Base-by-base conservation (phyloP, 1,140 invertebrate species). In the Drosophila ananassae region DNA sequence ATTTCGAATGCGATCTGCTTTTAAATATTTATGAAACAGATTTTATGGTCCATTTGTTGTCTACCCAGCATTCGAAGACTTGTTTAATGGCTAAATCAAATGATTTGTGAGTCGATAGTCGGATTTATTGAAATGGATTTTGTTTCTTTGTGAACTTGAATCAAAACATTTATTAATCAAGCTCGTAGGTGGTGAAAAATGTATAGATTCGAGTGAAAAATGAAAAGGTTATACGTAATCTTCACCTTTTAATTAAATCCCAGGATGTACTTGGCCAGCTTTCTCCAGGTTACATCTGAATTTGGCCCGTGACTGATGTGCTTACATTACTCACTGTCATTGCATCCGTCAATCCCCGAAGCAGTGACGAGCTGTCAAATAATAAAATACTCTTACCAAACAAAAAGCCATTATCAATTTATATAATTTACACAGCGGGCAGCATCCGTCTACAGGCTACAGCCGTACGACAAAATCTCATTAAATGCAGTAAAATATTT, bases 21-120 rank as follows among this genome's bases (percentile, higher is more conserved):
- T 63, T 82, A 78, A 81, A 82, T 78, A 83, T 82, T 78, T 83
- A 82, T 83, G 63, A 83, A 82, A 74, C 59, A 71, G 56, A 74
- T 74, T 77, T 83, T 83, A 78, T 82, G 76, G 50, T 44, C 52
- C 13, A 51, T 67, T 48, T 57, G 55, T 67, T 50, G 52, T 30
- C 55, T 41, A 48, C 44, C 59, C 59, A 64, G 39, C 53, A 56
- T 47, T 80, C 28, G 6, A 34, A 60, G 64, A 61, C 63, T 77
- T 82, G 76, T 69, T 69, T 55, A 69, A 74, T 82, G 60, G 71
- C 62, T 44, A 64, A 59, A 62, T 75, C 59, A 69, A 75, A 79
- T 75, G 78, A 80, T 80, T 77, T 67, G 66, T 59, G 67, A 66
- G 46, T 12, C 4, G 41, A 44, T 8, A 55, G 46, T 46, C 69